Evolutionary conservation across 2,888 invertebrate genomes (phyloP).

Genomic region (Drosophila emarginata): DNA sequence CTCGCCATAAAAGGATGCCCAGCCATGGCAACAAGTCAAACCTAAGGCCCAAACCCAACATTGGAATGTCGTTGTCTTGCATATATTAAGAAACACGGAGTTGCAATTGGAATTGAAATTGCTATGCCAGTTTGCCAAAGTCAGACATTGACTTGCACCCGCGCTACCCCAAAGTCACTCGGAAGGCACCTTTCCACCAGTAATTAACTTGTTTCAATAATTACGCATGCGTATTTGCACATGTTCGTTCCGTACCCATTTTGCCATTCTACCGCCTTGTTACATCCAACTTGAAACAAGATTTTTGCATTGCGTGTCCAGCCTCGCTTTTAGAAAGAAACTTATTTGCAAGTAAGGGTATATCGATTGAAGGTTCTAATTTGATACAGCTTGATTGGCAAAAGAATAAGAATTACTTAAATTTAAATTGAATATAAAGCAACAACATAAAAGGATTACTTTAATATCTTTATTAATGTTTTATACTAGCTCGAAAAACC

Average conservation of each 20-base stretch:
- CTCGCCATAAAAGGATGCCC: conserved; percentile 65
- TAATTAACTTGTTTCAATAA: conserved; percentile 79
- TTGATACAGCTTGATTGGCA: background rate
- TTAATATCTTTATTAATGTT: too few relatives aligned
- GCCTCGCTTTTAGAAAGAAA: background rate
- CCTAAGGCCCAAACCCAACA: conserved; percentile 22
- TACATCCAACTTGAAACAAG: conserved; percentile 61
- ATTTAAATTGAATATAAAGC: too few relatives aligned
- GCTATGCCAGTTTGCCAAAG: background rate
- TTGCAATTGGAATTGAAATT: conserved; percentile 29
- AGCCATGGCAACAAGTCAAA: conserved; percentile 15
- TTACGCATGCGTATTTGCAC: conserved; percentile 78
- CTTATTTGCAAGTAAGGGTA: background rate
- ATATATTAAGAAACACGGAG: conserved; percentile 68
- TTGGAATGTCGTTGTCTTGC: conserved; percentile 64
- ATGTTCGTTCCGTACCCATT: conserved; percentile 64
- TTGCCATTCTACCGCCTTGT: conserved; percentile 19
- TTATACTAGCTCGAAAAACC: too few relatives aligned
- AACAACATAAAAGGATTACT: too few relatives aligned
- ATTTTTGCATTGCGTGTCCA: conserved; percentile 78
- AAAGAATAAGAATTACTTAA: too few relatives aligned
- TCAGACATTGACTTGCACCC: conserved; percentile 22
- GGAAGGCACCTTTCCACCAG: conserved; percentile 65
- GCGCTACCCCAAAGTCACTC: conserved; percentile 14
- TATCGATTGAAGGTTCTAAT: background rate